A percentile compares a stretch with the other conserved stretches of the same genome.
These are phyloP conservation scores for Solen grandis DNA, from an alignment of 1,140 invertebrate genomes.

Conservation along the genomic window DNA sequence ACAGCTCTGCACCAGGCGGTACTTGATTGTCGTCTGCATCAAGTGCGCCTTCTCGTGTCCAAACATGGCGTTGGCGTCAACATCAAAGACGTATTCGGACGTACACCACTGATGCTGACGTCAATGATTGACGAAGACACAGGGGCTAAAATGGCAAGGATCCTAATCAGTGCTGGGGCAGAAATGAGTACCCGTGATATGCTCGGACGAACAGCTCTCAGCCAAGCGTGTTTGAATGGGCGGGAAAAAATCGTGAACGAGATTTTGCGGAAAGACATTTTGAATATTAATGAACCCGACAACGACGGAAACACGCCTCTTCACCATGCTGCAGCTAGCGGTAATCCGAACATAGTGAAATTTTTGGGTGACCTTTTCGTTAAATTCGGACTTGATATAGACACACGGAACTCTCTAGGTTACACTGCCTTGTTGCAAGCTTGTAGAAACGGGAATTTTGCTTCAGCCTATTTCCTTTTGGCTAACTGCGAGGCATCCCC, in stretches of 20 bases:
- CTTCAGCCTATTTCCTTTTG: constrained; percentile 70
- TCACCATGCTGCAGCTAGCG: constrained; percentile 72
- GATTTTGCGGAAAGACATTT: constrained; percentile 71
- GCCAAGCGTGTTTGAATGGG: constrained; percentile 75
- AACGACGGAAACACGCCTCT: constrained; percentile 78
- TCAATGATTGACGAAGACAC: constrained; percentile 74
- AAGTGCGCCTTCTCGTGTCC: constrained; percentile 75
- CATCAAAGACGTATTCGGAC: constrained; percentile 73
- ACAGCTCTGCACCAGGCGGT: constrained; percentile 79
- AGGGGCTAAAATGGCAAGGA: constrained; percentile 74
- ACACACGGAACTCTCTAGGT: constrained; percentile 75
- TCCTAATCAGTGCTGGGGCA: constrained; percentile 72
- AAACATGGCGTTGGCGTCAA: constrained; percentile 73
- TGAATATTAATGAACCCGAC: constrained; percentile 76
- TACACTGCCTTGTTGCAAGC: constrained; percentile 76
- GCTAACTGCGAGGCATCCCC: constrained; percentile 70
- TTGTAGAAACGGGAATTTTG: constrained; percentile 76
- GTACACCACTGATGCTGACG: constrained; percentile 78
- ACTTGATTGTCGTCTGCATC: constrained; percentile 75
- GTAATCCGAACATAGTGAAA: constrained; percentile 71
- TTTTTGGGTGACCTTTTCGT: constrained; percentile 64
- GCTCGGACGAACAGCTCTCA: constrained; percentile 73
- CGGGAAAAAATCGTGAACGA: constrained; percentile 65
- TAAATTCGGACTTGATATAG: constrained; percentile 73
- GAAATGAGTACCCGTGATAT: constrained; percentile 69